Base-by-base conservation (phyloP, 2,113 vertebrate genomes). In the Ginglymostoma cirratum region DNA sequence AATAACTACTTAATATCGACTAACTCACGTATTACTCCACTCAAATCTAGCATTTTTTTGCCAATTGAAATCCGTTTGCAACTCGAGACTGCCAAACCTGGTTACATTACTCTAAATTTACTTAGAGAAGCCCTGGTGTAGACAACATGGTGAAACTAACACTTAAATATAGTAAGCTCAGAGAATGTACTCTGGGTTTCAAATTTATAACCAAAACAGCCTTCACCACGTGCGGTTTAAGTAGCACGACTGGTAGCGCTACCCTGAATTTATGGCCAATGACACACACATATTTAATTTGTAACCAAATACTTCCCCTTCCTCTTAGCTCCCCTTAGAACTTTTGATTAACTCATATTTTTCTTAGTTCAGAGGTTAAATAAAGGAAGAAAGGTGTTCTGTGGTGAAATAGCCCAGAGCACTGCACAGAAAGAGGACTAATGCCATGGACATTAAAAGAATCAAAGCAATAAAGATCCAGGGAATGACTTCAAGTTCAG, bases 221-320 rank as follows among this genome's bases (percentile, higher is more conserved):
- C 97, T 97, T 97, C 97, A 96, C 97, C 97, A 96, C 97, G 97
- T 98, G 98, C 97, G 97, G 97, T 97, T 97, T 97, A 97, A 97
- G 98, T 96, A 97, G 97, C 97, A 96, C 97, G 96, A 97, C 97
- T 98, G 97, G 98, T 98, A 97, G 98, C 98, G 97, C 97, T 96
- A 96, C 96, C 61, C 96, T 97, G 97, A 97, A 99, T 99, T 99
- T 99, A 99, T 98, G 97, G 98, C 97, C 98, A 98, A 98, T 98
- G 98, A 99, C 99, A 98, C 96, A 97, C 98, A 98, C 98, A 98
- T 98, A 98, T 99, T 99, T 99, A 98, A 99, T 99, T 98, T 99
- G 99, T 98, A 99, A 99, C 99, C 98, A 97, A 98, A 99, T 98
- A 99, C 99, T 99, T 99, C 99, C 99, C 98, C 97, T 98, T 98